Evolutionary conservation across 2,888 invertebrate species (phyloP), one percentile per base, ranked within the genome.

Genomic region (Strigamia transsilvanica): DNA sequence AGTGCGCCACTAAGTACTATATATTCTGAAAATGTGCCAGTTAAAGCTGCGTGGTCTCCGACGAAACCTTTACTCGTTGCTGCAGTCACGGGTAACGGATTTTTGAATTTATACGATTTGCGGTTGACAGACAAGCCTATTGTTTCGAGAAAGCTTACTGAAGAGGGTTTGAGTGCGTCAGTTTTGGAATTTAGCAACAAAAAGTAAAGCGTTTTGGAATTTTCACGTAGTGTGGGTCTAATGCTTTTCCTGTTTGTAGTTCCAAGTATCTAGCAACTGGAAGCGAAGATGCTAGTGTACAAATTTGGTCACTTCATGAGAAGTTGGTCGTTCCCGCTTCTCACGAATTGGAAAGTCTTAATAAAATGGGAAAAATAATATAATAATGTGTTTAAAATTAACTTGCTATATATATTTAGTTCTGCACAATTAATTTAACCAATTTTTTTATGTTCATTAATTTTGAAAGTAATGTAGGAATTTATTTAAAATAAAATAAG

Each of bases 21-120:
- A 13, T 34, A 79, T 41, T 41, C 38, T 6, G 23, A 79, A 41
- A 79, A 79, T 38, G 15, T 23, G 2, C n/a, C 34, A 5, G 15
- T 38, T 12, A 79, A 41, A 51, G 23, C 23, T 51, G 32, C 21
- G 3, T 80, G 80, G 80, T 80, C 80, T 46, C 80, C 80, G 9
- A 23, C 32, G 13, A 41, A 46, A 80, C 21, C 80, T 21, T 46
- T 80, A 42, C 23, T 80, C 27, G 3, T 80, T 23, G 80, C 51
- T 15, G 56, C 21, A 12, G 32, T 80, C 12, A 80, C 46, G 12
- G 27, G 4, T 51, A 51, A 23, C 0, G 80, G 80, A 27, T 10
- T 13, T 23, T 51, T 80, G 42, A 80, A 80, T 80, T n/a, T 80
- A 13, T 80, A 80, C 18, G 80, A 80, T 51, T 80, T 80, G 41